Evolutionary conservation across 2,113 vertebrate species (phyloP).

Genomic region (Anas platyrhynchos): DNA sequence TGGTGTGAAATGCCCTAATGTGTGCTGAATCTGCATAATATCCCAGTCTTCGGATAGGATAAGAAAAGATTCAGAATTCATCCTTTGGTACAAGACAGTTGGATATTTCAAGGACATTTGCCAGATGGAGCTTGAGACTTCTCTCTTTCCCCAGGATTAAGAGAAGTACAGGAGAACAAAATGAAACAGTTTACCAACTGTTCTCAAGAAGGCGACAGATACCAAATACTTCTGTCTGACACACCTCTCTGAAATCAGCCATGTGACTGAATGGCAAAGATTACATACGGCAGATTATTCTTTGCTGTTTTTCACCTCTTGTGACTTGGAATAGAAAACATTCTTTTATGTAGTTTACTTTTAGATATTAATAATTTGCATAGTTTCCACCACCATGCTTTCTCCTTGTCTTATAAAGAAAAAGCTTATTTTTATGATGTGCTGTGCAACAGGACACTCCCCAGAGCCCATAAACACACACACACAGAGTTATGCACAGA

Average conservation of each 20-base stretch:
- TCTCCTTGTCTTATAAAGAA: conserved; percentile 47
- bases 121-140: conserved; percentile 49
- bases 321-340: conserved; percentile 46
- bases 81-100: conserved; percentile 11
- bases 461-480: not conserved
- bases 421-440: conserved; percentile 7
- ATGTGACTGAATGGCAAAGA: conserved; percentile 34
- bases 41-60: not conserved
- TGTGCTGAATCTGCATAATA: conserved; percentile 41
- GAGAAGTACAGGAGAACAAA: conserved; percentile 50
- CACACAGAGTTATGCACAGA: not conserved
- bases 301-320: conserved; percentile 35
- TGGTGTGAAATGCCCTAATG: conserved; percentile 54
- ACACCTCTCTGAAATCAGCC: not conserved
- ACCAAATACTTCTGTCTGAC: conserved; percentile 24
- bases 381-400: conserved; percentile 31
- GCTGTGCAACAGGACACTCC: not conserved
- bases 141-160: conserved; percentile 53
- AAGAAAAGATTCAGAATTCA: conserved; percentile 59
- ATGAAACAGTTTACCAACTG: not conserved
- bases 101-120: conserved; percentile 61
- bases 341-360: not conserved
- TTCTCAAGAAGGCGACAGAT: conserved; percentile 6
- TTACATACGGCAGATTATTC: conserved; percentile 21
- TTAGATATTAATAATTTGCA: conserved; percentile 20